Evolutionary conservation across 2,888 invertebrate species (phyloP).

Genomic region (Drymonia ruficornis): DNA sequence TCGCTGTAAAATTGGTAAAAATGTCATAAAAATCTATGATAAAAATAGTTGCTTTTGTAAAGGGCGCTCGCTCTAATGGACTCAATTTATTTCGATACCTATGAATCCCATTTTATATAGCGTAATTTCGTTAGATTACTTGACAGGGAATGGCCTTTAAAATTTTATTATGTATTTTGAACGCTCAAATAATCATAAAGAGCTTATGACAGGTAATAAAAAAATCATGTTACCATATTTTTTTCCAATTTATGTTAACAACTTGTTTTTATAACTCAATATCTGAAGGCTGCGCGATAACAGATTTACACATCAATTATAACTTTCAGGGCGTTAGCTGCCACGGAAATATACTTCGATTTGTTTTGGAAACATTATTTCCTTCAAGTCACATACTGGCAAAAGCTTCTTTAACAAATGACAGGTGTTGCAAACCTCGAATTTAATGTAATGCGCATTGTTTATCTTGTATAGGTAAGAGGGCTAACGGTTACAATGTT

Average conservation of each 20-base stretch:
- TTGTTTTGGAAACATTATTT: not conserved
- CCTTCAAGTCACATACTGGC: not conserved
- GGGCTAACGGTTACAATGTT: too few species aligned
- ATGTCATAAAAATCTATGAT: conserved; percentile 11
- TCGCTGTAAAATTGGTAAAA: conserved; percentile 16
- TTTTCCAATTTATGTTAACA: conserved; percentile 81
- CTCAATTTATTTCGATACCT: conserved; percentile 48
- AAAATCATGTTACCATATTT: conserved; percentile 70
- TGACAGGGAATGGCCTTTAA: conserved; percentile 66
- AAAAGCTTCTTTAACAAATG: not conserved
- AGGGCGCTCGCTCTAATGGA: conserved; percentile 23
- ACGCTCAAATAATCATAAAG: conserved; percentile 79
- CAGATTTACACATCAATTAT: conserved; percentile 76
- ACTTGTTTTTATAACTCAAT: conserved; percentile 77
- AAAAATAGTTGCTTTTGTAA: conserved; percentile 11
- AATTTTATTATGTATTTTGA: conserved; percentile 71
- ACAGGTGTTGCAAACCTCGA: not conserved
- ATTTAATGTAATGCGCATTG: too few species aligned
- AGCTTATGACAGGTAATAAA: conserved; percentile 77
- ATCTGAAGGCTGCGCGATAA: conserved; percentile 66
- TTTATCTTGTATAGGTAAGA: too few species aligned
- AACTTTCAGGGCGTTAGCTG: conserved; percentile 58
- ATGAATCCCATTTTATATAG: conserved; percentile 52
- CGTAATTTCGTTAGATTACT: conserved; percentile 64
- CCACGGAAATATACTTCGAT: conserved; percentile 27